phyloP scores from a whole-genome alignment of 2,888 invertebrate genomes.

The Tenthredo amoena region DNA sequence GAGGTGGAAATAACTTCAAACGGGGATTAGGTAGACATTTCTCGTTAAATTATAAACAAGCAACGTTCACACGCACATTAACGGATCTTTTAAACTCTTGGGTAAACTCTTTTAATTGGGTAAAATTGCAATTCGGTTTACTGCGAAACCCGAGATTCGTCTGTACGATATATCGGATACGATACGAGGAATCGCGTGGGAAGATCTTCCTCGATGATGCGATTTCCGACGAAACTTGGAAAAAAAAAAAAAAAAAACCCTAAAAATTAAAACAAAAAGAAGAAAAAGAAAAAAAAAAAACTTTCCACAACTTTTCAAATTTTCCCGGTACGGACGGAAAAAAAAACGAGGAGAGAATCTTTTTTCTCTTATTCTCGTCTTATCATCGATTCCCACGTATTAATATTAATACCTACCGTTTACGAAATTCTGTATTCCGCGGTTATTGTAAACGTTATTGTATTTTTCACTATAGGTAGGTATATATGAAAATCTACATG shows the following conservation, averaged over 20 bases:
- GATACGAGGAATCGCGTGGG: neutral
- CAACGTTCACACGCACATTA: neutral
- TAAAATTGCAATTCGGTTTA: neutral
- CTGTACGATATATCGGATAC: neutral
- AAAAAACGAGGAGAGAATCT: too few species aligned
- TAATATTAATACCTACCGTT: neutral
- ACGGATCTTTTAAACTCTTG: neutral
- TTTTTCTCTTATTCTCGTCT: too few species aligned
- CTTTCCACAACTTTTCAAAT: too few species aligned
- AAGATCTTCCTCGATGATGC: neutral
- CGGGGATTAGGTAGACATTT: neutral
- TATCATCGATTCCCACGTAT: too few species aligned
- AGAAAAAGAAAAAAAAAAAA: too few species aligned
- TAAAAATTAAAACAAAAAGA: neutral
- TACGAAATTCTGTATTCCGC: neutral
- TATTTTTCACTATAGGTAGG: too few species aligned
- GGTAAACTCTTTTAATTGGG: neutral
- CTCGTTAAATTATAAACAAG: neutral
- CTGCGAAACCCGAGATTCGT: neutral
- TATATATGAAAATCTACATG: neutral
- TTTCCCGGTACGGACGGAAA: too few species aligned
- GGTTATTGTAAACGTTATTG: neutral
- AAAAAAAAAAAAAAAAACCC: neutral
- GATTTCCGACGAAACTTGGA: neutral
- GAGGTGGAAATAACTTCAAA: neutral